Base-by-base conservation (phyloP, 2,888 invertebrate genomes). In the Scaptomyza caliginosa region DNA sequence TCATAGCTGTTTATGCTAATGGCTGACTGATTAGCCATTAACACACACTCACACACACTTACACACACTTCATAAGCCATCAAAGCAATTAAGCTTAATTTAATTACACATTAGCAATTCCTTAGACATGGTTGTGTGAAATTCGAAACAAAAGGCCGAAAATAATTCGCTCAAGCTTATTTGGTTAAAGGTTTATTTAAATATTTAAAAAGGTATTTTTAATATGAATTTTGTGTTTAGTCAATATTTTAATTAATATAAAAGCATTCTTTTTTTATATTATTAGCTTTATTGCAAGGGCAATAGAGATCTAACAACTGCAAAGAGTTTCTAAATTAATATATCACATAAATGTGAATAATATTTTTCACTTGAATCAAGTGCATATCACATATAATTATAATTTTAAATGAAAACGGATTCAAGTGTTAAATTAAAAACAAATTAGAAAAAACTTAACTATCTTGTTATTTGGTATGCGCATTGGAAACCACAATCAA, bases 341-440 rank as follows among this genome's bases (percentile, higher is more conserved):
- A 7, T n/a, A 36, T 36, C 8, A 38, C 13, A 24, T 16, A 34
- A 38, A 13, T 24, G 40, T 16, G 1, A 13, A 30, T 43, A 17
- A 17, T 5, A 23, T 13, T 17, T 10, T 26, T 17, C 4, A n/a
- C 36, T 69, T 30, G 16, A 7, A 48, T 23, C 17, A 17, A 64
- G 52, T 48, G 52, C 46, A n/a, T 38, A 19, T 38, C 19, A 43
- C 19, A n/a, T 8, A 28, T 28, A 8, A 52, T 34, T 34, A 42
- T 34, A 42, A 45, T 75, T 7, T 16, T n/a, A 1, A 3, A 28
- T 30, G 30, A 4, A 2, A 30, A 30, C n/a, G 11, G 10, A 2
- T 30, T 30, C 30, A 30, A 30, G 30, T 30, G 30, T 30, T 62
- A 42, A 75, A 70, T 71, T 57, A 56, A 45, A 54, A 21, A 21